A percentile compares a stretch with the other conserved stretches of the same genome.
Evolutionary conservation across 1,140 invertebrate genomes (phyloP).

Genomic region (Trissolcus basalis): DNA sequence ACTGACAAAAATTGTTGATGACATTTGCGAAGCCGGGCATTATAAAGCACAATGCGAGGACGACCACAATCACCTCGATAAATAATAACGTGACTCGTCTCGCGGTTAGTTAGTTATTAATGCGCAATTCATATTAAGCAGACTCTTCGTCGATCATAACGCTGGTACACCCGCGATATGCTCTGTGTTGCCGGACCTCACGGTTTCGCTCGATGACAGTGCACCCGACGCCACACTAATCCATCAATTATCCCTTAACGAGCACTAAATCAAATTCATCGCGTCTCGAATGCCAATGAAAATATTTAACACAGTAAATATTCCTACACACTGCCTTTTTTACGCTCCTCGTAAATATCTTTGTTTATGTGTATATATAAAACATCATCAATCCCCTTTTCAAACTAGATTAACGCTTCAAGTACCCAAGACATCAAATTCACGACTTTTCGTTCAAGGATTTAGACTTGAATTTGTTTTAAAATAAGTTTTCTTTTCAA

Average conservation of each 20-base stretch:
- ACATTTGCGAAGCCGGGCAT: slow-evolving; percentile 5
- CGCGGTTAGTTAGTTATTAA: slow-evolving; percentile 73
- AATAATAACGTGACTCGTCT: slow-evolving; percentile 71
- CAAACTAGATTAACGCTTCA: too few relatives aligned
- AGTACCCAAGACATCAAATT: too few relatives aligned
- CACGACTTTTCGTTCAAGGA: too few relatives aligned
- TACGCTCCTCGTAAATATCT: neutral
- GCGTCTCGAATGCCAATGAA: slow-evolving; percentile 35
- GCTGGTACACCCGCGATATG: slow-evolving; percentile 13
- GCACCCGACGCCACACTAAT: slow-evolving; percentile 27
- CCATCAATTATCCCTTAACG: slow-evolving; percentile 53
- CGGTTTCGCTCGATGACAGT: slow-evolving; percentile 27
- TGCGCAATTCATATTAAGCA: slow-evolving; percentile 75
- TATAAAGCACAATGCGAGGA: neutral
- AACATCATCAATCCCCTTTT: neutral
- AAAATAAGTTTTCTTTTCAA: too few relatives aligned
- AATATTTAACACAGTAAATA: slow-evolving; percentile 19
- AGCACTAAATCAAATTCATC: slow-evolving; percentile 43
- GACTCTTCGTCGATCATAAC: slow-evolving; percentile 61
- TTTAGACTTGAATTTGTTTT: too few relatives aligned
- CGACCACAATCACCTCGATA: slow-evolving; percentile 73
- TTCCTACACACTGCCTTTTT: slow-evolving; percentile 3
- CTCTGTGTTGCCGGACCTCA: too few relatives aligned
- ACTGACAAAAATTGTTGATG: slow-evolving; percentile 5
- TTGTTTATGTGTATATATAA: neutral